Base-by-base conservation (phyloP, 1,140 invertebrate genomes). In the Nephila pilipes region DNA sequence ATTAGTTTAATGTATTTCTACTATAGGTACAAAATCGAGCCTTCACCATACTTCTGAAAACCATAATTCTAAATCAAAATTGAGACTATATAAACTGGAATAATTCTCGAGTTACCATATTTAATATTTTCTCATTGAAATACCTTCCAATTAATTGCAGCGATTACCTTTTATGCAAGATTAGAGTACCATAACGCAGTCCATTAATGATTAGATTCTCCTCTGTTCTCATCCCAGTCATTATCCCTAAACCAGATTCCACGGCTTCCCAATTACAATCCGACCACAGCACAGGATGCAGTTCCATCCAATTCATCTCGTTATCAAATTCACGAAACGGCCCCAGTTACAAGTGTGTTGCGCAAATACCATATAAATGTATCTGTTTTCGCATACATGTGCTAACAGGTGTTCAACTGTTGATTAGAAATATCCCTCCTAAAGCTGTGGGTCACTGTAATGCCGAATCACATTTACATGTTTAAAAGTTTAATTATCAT, bases 381-480 rank as follows among this genome's bases (percentile, higher is more conserved):
- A 58, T 85, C 25, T 85, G 83, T 57, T 3, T 57, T 25, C 16
- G 29, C 80, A 85, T 6, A 79, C 65, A 80, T 36, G 14, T n/a
- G 20, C 32, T 22, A 85, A 92, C 90, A 92, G 90, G 90, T 92
- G 90, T 85, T 92, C 60, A 92, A 85, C 90, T 92, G 90, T 92
- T 92, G 90, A 92, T 92, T 92, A 92, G 89, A 60, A 60, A 89
- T n/a, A n/a, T n/a, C 55, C 69, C 88, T 87, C 25, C 38, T n/a
- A 79, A 87, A 60, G 29, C 38, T 36, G 18, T 83, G n/a, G 90
- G 81, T 54, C 79, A 60, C 38, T n/a, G 58, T 25, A 36, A 55
- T n/a, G n/a, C n/a, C 90, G 90, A 92, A 90, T 90, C 79, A 46
- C 89, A 90, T 92, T 92, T 92, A 92, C 90, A 92, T 92, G 90